Base-by-base conservation (phyloP, 2,113 vertebrate genomes). In the Dasyprocta punctata region DNA sequence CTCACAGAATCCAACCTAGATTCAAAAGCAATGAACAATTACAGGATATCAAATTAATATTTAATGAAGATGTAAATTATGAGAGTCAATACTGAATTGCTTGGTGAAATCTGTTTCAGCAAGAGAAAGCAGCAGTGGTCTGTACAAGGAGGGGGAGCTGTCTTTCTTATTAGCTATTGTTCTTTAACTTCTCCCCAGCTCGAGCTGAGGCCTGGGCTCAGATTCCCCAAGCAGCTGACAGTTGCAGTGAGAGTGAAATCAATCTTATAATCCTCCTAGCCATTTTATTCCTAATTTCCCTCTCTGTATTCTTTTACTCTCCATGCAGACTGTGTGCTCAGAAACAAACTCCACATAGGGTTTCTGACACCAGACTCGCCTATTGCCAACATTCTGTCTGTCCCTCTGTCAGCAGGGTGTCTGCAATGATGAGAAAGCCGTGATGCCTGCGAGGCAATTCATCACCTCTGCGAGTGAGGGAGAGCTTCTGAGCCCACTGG, bases 1-100 rank as follows among this genome's bases (percentile, higher is more conserved):
- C 38, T 93, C 93, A 44, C 20, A 77, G 63, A 97, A 96, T 86
- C 84, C 65, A 96, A 36, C 19, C 85, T 65, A 78, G 93, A 97
- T 73, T 95, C 86, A 90, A 95, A 97, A 97, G 69, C 67, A 86
- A 97, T 92, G 89, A 97, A 96, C 96, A 98, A 95, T 95, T 97
- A 92, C 36, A 97, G 82, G 81, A 73, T 77, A 94, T 47, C 63
- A 58, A 63, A 96, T 98, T 93, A 97, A 98, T 98, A 97, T 94
- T 98, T 97, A 98, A 98, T 98, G 97, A 95, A 93, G 94, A 97
- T 97, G 93, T 97, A 98, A 97, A 97, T 97, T 83, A 96, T 98
- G 73, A 90, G 81, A 92, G 90, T 97, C 85, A 97, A 95, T 97
- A 83, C 87, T 58, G 93, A 97, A 60, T 93, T 93, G 87, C 95